A percentile compares a stretch with the other conserved stretches of the same genome.
These are phyloP conservation scores for Cryptoblepharus egeriae DNA, from an alignment of 2,797 vertebrate genomes.

Conservation along the genomic window DNA sequence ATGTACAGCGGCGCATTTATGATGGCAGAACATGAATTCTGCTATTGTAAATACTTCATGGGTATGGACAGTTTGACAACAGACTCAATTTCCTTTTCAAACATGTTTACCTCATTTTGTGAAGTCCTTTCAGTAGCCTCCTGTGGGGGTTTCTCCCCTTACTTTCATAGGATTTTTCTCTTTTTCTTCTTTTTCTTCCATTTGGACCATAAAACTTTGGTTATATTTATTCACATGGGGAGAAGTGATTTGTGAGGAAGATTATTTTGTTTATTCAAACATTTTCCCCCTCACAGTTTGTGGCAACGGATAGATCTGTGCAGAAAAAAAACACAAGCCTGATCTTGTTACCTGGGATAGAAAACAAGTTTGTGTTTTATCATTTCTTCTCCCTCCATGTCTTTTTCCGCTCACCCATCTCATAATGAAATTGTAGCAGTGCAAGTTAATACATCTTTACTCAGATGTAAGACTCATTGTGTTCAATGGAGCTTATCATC, in stretches of 20 bases:
- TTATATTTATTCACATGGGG: conserved; percentile 8
- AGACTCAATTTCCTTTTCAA: not conserved
- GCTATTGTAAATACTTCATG: no score
- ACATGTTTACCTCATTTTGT: not conserved
- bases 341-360: not conserved
- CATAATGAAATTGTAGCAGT: not conserved
- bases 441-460: not conserved
- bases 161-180: not conserved
- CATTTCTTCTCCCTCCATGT: not conserved
- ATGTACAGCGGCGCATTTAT: no score
- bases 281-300: not conserved
- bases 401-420: not conserved
- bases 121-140: not conserved
- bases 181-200: not conserved
- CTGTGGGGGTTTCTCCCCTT: not conserved
- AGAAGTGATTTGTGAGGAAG: not conserved
- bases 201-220: not conserved
- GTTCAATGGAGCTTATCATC: no score
- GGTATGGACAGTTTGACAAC: not conserved
- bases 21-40: no score
- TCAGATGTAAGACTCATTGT: no score
- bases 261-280: not conserved
- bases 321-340: not conserved
- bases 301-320: not conserved
- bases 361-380: not conserved